Evolutionary conservation across 2,113 vertebrate species (phyloP).

Genomic region (Semicossyphus pulcher): DNA sequence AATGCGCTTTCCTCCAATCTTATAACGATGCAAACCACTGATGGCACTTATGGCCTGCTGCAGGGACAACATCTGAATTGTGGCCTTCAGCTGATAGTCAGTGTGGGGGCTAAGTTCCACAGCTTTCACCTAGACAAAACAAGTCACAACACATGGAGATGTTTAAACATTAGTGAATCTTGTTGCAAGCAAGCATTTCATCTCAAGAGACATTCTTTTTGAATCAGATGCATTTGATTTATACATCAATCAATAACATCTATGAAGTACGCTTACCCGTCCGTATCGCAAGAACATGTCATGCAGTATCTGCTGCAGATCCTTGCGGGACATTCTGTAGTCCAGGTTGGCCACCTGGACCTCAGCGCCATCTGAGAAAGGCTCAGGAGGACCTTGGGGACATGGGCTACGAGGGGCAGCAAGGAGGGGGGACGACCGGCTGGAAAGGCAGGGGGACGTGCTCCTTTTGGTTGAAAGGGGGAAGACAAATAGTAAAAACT

Average conservation of each 20-base stretch:
- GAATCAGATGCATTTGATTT: neutral
- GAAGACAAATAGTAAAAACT: neutral
- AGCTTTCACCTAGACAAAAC: slow-evolving; percentile 65
- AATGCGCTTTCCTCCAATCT: slow-evolving; percentile 94
- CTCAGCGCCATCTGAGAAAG: slow-evolving; percentile 92
- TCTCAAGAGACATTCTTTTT: neutral
- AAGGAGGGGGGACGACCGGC: slow-evolving; percentile 89
- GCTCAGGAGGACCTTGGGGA: slow-evolving; percentile 80
- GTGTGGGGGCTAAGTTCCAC: slow-evolving; percentile 96
- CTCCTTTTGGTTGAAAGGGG: slow-evolving; percentile 79
- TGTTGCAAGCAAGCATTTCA: neutral
- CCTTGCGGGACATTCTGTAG: slow-evolving; percentile 95
- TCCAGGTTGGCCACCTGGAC: slow-evolving; percentile 95
- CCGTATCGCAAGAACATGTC: slow-evolving; percentile 91
- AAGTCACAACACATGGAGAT: neutral
- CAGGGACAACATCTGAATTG: slow-evolving; percentile 92
- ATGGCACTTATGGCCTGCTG: slow-evolving; percentile 94
- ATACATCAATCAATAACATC: neutral
- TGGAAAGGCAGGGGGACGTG: slow-evolving; percentile 90
- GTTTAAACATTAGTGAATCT: neutral
- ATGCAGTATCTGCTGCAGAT: slow-evolving; percentile 90
- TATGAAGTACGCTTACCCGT: slow-evolving; percentile 80
- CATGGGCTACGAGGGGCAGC: slow-evolving; percentile 73
- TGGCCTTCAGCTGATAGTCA: slow-evolving; percentile 95
- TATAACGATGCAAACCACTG: slow-evolving; percentile 91